Base-by-base conservation (phyloP, 2,888 invertebrate genomes). In the Pardosa pseudoannulata region DNA sequence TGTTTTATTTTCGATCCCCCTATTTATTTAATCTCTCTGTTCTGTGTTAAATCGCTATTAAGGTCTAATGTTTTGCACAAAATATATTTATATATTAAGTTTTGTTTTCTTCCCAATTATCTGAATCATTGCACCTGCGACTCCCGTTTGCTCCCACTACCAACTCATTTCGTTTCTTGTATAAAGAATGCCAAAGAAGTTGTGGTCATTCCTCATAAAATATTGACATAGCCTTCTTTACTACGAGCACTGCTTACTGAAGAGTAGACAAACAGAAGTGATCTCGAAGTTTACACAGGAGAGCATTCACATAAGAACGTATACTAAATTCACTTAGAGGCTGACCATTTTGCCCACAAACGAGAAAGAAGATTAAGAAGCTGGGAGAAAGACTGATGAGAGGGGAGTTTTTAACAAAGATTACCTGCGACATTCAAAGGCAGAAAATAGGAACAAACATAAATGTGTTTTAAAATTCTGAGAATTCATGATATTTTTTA, bases 151-250 rank as follows among this genome's bases (percentile, higher is more conserved):
- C 41, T 36, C 16, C 5, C 19, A 23, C 23, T 23, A 23, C 56
- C 16, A 56, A 56, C 23, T 19, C 23, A 23, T 23, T 16, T 11
- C 23, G 23, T 7, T 23, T 68, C 32, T 46, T 62, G 67, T 41
- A 82, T 41, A 64, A 56, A 75, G 68, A 81, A 68, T 81, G 68
- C 19, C 46, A 74, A 46, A 31, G 65, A 75, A 76, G 75, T 71
- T 64, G 82, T 64, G 50, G 82, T 75, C 82, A 75, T 71, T 82
- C 82, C 82, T 71, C 56, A 32, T 62, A 75, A 71, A 81, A 75
- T 82, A 75, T 82, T 82, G 82, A 82, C 82, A 41, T 71, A 70
- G 28, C 19, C 68, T 73, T 81, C 82, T 65, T 76, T 56, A 23
- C 56, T 28, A 13, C 62, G 46, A 68, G 32, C 5, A 6, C 64